Percentiles rank a stretch among this genome's conserved stretches.
These are phyloP conservation scores for Tiphia femorata DNA, from an alignment of 2,888 invertebrate genomes.

Conservation along the genomic window DNA sequence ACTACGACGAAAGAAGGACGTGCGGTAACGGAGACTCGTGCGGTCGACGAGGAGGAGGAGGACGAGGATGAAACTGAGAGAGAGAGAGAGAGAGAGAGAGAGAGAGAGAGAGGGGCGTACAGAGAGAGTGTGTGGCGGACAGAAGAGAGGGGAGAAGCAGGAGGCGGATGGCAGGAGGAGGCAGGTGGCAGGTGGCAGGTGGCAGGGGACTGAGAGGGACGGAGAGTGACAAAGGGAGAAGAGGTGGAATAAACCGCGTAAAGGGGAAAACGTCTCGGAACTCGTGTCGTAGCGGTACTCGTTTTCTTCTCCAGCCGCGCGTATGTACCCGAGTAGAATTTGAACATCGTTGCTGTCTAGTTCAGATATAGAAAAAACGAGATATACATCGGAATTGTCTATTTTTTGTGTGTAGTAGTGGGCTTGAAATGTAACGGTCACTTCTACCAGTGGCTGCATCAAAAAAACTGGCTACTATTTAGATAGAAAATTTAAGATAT, in stretches of 20 bases:
- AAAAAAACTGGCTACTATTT: too few species aligned
- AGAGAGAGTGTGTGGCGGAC: background rate
- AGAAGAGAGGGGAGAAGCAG: background rate
- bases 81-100: conserved; percentile 2
- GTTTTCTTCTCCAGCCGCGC: conserved; percentile 37
- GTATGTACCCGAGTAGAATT: background rate
- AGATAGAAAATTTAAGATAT: too few species aligned
- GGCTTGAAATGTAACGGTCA: too few species aligned
- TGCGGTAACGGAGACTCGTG: background rate
- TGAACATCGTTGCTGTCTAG: too few species aligned
- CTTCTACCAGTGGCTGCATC: too few species aligned
- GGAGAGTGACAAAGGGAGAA: background rate
- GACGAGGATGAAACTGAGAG: background rate
- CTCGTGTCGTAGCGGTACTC: conserved; percentile 52
- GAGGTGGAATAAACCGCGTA: conserved; percentile 21
- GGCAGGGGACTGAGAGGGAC: background rate
- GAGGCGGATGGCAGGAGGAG: conserved; percentile 2
- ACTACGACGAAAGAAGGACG: too few species aligned
- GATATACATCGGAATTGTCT: too few species aligned
- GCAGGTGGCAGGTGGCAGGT: conserved; percentile 1
- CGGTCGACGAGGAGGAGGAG: background rate
- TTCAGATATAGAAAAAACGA: too few species aligned
- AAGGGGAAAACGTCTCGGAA: conserved; percentile 50
- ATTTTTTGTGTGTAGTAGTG: too few species aligned
- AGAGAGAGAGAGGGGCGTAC: background rate